These are phyloP conservation scores for Julus scanicus DNA, from an alignment of 2,888 invertebrate genomes.

Conservation along the genomic window DNA sequence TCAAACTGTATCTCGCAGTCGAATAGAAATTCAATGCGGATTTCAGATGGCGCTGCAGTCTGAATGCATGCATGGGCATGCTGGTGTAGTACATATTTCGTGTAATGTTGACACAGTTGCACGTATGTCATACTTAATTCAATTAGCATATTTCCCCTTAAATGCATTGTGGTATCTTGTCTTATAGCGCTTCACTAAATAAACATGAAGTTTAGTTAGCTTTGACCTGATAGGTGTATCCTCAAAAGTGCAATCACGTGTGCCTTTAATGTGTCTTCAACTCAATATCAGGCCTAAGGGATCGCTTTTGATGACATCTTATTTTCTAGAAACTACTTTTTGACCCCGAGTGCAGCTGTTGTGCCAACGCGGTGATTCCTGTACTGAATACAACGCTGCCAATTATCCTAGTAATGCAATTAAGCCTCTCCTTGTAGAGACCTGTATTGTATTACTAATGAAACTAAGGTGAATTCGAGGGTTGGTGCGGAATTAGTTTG, in stretches of 20 bases:
- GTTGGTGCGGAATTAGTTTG: background rate
- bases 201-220: no score
- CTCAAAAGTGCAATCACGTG: no score
- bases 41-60: background rate
- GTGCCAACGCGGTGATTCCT: background rate
- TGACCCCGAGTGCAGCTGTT: background rate
- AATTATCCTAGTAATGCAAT: background rate
- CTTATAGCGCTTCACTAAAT: no score
- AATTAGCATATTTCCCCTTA: no score
- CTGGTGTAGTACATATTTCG: background rate
- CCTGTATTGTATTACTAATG: conserved; percentile 13
- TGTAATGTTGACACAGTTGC: background rate
- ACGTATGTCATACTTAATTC: no score
- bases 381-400: background rate
- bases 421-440: background rate
- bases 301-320: background rate
- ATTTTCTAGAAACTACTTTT: background rate
- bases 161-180: no score
- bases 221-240: no score
- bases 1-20: background rate
- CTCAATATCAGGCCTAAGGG: background rate
- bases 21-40: background rate
- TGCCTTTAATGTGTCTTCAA: no score
- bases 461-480: background rate
- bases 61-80: background rate